These are phyloP conservation scores for Alcis repandata DNA, from an alignment of 2,888 invertebrate genomes.

Conservation along the genomic window DNA sequence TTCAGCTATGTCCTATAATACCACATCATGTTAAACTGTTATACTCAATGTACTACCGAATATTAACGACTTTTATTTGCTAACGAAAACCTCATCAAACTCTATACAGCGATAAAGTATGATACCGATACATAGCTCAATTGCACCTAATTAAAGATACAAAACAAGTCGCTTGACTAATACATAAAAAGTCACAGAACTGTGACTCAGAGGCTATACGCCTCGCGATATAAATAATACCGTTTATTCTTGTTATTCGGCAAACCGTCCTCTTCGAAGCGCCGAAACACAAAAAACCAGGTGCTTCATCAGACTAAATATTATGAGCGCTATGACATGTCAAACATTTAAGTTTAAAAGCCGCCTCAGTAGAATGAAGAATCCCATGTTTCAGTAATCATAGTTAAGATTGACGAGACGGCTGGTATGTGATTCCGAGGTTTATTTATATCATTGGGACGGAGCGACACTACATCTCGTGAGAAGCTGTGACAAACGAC, in stretches of 20 bases:
- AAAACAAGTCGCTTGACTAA: no score
- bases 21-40: neutral
- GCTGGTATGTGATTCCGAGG: slow-evolving; percentile 31
- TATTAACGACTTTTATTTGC: neutral
- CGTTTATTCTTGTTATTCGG: neutral
- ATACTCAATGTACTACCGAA: neutral
- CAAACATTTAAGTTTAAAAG: slow-evolving; percentile 17
- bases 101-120: neutral
- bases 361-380: neutral
- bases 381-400: slow-evolving; percentile 26
- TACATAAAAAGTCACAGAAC: no score
- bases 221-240: no score
- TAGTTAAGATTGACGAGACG: slow-evolving; percentile 33
- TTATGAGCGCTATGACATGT: slow-evolving; percentile 15
- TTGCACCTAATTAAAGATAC: no score
- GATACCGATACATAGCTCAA: no score
- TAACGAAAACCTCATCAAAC: neutral
- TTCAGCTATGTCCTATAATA: neutral
- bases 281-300: slow-evolving; percentile 8
- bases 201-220: no score
- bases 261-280: neutral
- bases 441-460: slow-evolving; percentile 34
- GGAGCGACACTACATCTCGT: slow-evolving; percentile 23
- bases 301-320: slow-evolving; percentile 20
- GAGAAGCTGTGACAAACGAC: slow-evolving; percentile 12